These are phyloP conservation scores for Dicyrtoma fusca DNA, from an alignment of 2,888 invertebrate species.

Conservation along the genomic window DNA sequence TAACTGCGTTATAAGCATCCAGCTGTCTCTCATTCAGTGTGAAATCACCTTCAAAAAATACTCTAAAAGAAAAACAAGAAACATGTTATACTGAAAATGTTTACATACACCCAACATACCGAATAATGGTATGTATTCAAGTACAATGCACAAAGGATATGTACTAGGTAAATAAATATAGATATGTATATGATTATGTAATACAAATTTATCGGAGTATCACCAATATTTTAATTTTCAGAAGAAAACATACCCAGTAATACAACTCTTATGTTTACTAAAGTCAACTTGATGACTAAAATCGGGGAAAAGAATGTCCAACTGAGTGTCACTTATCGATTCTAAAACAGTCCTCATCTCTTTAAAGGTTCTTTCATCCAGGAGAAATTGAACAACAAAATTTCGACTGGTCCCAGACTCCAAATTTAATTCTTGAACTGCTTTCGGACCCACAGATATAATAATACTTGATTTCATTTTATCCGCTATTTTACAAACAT, in stretches of 20 bases:
- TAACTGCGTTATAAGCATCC: constrained; percentile 47
- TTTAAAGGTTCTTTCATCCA: constrained; percentile 42
- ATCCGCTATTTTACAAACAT: constrained; percentile 48
- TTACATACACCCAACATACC: too few species aligned
- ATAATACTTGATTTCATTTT: constrained; percentile 46
- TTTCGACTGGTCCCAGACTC: constrained; percentile 30
- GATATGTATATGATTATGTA: too few species aligned
- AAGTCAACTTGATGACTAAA: constrained; percentile 33
- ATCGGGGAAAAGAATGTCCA: constrained; percentile 48
- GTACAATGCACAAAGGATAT: too few species aligned
- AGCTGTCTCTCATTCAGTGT: constrained; percentile 45
- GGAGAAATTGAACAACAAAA: constrained; percentile 48
- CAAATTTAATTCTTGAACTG: constrained; percentile 44
- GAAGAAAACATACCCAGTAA: constrained; percentile 25
- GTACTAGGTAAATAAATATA: too few species aligned
- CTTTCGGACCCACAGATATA: constrained; percentile 43
- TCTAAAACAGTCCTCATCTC: constrained; percentile 39
- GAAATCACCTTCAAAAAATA: constrained; percentile 46
- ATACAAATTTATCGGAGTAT: too few species aligned
- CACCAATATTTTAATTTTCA: too few species aligned
- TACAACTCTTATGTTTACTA: neutral
- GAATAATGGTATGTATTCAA: too few species aligned
- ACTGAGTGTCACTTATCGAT: constrained; percentile 41
- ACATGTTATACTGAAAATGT: neutral
- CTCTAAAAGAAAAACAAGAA: constrained; percentile 32